Conservation (phyloP, 2,888 invertebrate genomes). For the Melanargia galathea region DNA sequence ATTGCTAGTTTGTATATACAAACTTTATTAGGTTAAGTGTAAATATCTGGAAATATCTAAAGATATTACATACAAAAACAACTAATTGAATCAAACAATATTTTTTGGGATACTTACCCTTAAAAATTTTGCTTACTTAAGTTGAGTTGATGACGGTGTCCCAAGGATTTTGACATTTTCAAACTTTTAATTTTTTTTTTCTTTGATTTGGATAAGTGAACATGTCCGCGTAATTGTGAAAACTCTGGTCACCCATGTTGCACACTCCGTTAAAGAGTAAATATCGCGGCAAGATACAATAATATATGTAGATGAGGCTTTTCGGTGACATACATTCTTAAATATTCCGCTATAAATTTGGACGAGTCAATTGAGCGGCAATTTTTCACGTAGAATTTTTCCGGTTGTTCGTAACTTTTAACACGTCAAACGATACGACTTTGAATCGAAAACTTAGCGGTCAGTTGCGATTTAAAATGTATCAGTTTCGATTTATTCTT, state of each 20-base stretch:
- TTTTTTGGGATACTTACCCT: no score
- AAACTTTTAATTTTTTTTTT: no score
- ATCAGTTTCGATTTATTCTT: not conserved
- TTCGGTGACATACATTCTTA: constrained; percentile 34
- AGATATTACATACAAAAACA: no score
- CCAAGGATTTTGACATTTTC: no score
- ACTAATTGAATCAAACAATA: no score
- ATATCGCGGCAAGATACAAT: constrained; percentile 31
- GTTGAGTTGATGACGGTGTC: no score
- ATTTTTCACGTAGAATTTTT: constrained; percentile 23
- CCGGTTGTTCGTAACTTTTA: constrained; percentile 23
- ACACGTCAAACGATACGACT: constrained; percentile 4
- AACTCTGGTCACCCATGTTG: constrained; percentile 15
- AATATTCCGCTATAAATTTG: constrained; percentile 27
- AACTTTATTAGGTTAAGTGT: no score
- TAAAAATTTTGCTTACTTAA: no score
- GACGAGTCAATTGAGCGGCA: constrained; percentile 16
- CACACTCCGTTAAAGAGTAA: constrained; percentile 36
- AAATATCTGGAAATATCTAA: no score
- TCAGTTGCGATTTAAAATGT: constrained; percentile 12
- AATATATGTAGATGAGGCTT: constrained; percentile 37
- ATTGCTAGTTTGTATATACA: no score
- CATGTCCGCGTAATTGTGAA: not conserved
- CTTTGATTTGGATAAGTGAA: no score
- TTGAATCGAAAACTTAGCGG: not conserved